A percentile compares a stretch with the other conserved stretches of the same genome.
phyloP scores from a whole-genome alignment of 1,140 invertebrate species.

The Pomacea maculata region DNA sequence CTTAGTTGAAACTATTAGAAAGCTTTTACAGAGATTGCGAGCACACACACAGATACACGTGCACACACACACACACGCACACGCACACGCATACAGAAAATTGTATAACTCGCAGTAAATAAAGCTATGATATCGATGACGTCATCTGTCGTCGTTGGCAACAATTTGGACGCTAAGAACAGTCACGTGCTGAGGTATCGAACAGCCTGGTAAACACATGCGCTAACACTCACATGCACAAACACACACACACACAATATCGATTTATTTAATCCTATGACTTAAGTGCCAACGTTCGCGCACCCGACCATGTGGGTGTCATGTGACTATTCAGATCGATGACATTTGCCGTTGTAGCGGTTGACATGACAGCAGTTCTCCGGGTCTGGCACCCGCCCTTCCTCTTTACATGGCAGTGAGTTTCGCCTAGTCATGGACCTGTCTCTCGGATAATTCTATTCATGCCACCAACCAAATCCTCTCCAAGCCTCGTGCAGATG shows the following conservation, averaged over 20 bases:
- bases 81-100: conserved; percentile 4
- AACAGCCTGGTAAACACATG: background rate
- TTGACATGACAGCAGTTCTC: background rate
- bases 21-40: no score
- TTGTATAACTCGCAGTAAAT: background rate
- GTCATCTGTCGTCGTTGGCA: background rate
- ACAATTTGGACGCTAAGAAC: background rate
- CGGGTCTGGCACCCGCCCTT: background rate
- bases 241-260: conserved; percentile 6
- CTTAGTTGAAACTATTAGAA: no score
- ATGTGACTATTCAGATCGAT: background rate
- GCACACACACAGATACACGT: conserved; percentile 1
- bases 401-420: background rate
- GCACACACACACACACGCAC: conserved; percentile 15
- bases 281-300: background rate
- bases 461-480: background rate
- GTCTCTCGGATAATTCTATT: background rate
- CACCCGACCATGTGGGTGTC: background rate
- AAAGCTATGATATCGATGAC: background rate
- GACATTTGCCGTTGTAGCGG: background rate
- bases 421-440: background rate
- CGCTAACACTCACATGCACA: conserved; percentile 9
- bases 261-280: no score
- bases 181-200: background rate
- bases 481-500: no score